Conservation (phyloP, 2,888 invertebrate species). For the Hemicrepidius hirtus region DNA sequence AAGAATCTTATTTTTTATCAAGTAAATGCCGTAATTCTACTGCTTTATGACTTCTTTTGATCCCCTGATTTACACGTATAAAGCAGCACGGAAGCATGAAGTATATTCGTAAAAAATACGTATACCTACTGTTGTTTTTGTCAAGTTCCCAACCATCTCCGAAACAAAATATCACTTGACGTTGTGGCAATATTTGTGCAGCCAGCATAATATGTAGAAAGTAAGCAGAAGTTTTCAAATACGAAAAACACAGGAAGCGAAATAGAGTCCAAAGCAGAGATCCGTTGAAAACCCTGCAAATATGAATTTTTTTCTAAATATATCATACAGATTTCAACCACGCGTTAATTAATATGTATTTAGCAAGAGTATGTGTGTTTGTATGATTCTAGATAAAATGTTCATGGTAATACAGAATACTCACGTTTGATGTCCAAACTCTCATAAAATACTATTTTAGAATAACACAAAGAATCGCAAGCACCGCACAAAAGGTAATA, state of each 20-base stretch:
- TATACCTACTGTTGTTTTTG: conserved; percentile 14
- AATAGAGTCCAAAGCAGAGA: neutral
- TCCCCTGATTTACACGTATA: conserved; percentile 1
- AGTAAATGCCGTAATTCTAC: conserved; percentile 25
- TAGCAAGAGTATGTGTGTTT: no score
- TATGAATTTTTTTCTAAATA: no score
- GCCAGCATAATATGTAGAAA: conserved; percentile 12
- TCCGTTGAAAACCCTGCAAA: neutral
- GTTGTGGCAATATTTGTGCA: conserved; percentile 24
- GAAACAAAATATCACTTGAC: conserved; percentile 24
- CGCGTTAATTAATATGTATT: no score
- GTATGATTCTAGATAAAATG: no score
- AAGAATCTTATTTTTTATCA: conserved; percentile 11
- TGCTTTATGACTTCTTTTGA: conserved; percentile 13
- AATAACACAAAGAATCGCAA: no score
- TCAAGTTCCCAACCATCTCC: neutral
- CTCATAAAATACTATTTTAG: no score
- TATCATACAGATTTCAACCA: no score
- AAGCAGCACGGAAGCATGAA: conserved; percentile 7
- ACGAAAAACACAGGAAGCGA: neutral
- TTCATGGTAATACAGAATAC: no score
- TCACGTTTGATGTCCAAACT: no score
- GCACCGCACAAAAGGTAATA: no score
- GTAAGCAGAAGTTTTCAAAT: conserved; percentile 15
- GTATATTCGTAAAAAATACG: neutral